phyloP scores from a whole-genome alignment of 2,888 invertebrate species.

The Andrena praecox region DNA sequence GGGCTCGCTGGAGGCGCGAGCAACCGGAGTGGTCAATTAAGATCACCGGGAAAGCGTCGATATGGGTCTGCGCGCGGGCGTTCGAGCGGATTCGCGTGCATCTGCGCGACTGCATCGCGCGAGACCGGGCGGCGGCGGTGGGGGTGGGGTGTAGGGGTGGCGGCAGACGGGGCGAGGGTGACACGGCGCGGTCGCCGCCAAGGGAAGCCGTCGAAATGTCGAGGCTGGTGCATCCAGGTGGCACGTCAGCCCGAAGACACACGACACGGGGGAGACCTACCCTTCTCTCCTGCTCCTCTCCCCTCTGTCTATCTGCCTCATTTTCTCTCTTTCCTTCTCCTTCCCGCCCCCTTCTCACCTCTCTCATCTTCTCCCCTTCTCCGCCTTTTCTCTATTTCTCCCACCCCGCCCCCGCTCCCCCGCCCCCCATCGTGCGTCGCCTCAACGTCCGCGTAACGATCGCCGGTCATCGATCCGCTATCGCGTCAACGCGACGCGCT shows the following conservation, averaged over 20 bases:
- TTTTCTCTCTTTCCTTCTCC: slow-evolving; percentile 11
- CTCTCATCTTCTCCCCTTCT: too few species aligned
- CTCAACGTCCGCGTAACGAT: slow-evolving; percentile 57
- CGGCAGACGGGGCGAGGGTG: not conserved
- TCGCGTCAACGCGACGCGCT: slow-evolving; percentile 64
- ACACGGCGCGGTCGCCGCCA: slow-evolving; percentile 63
- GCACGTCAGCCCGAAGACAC: slow-evolving; percentile 61
- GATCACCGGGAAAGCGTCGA: slow-evolving; percentile 70
- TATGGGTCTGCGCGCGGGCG: slow-evolving; percentile 67
- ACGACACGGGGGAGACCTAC: slow-evolving; percentile 34
- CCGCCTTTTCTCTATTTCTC: too few species aligned
- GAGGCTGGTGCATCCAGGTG: slow-evolving; percentile 66
- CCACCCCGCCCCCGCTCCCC: too few species aligned
- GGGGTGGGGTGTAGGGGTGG: slow-evolving; percentile 42
- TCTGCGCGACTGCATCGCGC: slow-evolving; percentile 68
- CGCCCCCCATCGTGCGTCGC: too few species aligned
- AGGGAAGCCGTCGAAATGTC: slow-evolving; percentile 75
- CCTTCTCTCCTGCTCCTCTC: not conserved
- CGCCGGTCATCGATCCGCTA: slow-evolving; percentile 70
- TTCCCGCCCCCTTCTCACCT: too few species aligned
- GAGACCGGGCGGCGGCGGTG: slow-evolving; percentile 50
- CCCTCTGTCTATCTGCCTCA: slow-evolving; percentile 1
- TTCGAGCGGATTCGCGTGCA: slow-evolving; percentile 68
- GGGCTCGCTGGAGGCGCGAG: slow-evolving; percentile 43
- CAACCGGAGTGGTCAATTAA: slow-evolving; percentile 75